Evolutionary conservation across 2,888 invertebrate species (phyloP).

Genomic region (Xestia sexstrigata): DNA sequence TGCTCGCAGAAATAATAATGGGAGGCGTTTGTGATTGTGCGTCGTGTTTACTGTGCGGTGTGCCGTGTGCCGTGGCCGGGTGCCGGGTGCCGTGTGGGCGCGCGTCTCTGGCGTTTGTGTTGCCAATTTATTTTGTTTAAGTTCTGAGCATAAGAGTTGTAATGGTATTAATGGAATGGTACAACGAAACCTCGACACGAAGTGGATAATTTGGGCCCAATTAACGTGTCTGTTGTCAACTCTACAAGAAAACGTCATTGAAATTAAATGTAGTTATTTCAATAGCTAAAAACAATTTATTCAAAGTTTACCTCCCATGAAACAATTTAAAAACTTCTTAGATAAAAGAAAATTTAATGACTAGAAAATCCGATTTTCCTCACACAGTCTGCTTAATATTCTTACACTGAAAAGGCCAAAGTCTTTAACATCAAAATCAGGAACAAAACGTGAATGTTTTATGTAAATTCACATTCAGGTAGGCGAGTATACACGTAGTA

Average conservation of each 20-base stretch:
- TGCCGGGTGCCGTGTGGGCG: constrained; percentile 48
- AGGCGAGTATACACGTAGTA: constrained; percentile 52
- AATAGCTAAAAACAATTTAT: neutral
- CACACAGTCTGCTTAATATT: constrained; percentile 39
- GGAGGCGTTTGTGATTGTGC: constrained; percentile 81
- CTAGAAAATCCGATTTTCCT: constrained; percentile 31
- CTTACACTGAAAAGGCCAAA: constrained; percentile 36
- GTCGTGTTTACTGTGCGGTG: constrained; percentile 76
- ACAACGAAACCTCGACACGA: neutral
- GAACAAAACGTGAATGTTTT: constrained; percentile 58
- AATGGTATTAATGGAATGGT: constrained; percentile 31
- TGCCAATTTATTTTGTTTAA: constrained; percentile 62
- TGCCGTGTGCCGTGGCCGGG: constrained; percentile 66
- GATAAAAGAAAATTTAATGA: constrained; percentile 1
- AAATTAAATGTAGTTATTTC: neutral
- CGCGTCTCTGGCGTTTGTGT: constrained; percentile 58
- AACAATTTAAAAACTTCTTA: neutral
- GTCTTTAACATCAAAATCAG: constrained; percentile 56
- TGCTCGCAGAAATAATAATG: constrained; percentile 88
- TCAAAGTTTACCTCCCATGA: no score
- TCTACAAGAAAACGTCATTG: neutral
- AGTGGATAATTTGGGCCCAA: neutral
- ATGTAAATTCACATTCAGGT: constrained; percentile 65
- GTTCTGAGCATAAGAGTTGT: constrained; percentile 45
- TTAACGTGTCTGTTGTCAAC: neutral